A percentile compares a stretch with the other conserved stretches of the same genome.
These are phyloP conservation scores for Pygocentrus nattereri DNA, from an alignment of 2,797 vertebrate genomes.

Conservation along the genomic window DNA sequence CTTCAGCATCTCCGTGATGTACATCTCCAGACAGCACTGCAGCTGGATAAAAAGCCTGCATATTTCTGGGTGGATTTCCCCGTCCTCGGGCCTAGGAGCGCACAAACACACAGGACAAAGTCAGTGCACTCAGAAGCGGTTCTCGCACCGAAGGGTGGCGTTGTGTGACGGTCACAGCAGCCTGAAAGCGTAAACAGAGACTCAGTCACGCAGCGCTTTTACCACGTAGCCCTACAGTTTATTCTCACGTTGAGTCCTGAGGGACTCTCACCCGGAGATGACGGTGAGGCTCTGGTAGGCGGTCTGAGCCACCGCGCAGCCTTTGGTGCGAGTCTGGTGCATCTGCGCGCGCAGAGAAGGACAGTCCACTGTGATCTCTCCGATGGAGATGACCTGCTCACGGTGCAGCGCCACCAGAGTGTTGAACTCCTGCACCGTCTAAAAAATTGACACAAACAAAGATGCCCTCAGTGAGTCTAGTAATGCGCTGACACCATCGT, in stretches of 20 bases:
- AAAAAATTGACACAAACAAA: conserved; percentile 52
- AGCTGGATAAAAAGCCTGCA: conserved; percentile 97
- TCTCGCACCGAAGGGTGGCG: neutral
- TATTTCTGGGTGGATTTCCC: conserved; percentile 97
- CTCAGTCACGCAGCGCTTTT: neutral
- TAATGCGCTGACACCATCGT: too few relatives aligned
- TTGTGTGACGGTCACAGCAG: neutral
- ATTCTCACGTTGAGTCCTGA: neutral
- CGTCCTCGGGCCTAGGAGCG: conserved; percentile 87
- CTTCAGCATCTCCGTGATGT: conserved; percentile 98
- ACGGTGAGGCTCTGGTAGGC: conserved; percentile 92
- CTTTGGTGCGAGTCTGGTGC: conserved; percentile 90
- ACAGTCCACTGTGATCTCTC: conserved; percentile 90
- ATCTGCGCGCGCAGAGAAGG: conserved; percentile 89
- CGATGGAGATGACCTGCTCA: conserved; percentile 96
- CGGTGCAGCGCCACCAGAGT: conserved; percentile 94
- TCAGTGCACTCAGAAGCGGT: neutral
- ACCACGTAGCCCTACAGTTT: neutral
- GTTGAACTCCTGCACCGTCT: conserved; percentile 98
- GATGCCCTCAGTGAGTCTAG: neutral
- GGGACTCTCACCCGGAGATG: conserved; percentile 86
- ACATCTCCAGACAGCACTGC: conserved; percentile 99
- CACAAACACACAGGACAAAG: neutral
- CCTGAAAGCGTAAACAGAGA: neutral
- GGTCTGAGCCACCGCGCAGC: conserved; percentile 91